A percentile compares a stretch with the other conserved stretches of the same genome.
Conservation (phyloP, 2,888 invertebrate genomes). For the Autographa gamma region DNA sequence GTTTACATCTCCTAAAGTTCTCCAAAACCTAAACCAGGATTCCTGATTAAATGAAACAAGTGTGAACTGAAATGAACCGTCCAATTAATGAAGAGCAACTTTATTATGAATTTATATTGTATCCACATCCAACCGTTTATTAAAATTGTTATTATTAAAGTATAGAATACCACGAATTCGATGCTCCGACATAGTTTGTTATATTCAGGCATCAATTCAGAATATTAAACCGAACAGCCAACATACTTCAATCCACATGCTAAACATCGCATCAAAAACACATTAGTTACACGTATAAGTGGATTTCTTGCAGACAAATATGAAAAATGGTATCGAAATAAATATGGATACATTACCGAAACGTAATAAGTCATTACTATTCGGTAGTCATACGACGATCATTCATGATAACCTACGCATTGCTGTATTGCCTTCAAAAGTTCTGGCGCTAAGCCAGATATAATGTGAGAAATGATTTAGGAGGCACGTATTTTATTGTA, state of each 20-base stretch:
- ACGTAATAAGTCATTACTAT: slow-evolving; percentile 34
- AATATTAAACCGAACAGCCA: background rate
- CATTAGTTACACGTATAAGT: slow-evolving; percentile 28
- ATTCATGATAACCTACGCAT: slow-evolving; percentile 34
- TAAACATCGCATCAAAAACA: slow-evolving; percentile 28
- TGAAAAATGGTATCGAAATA: slow-evolving; percentile 12
- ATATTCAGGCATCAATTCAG: background rate
- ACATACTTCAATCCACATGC: background rate
- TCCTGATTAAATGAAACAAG: background rate
- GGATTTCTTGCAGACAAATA: background rate
- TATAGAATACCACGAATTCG: too few relatives aligned
- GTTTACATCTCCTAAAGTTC: too few relatives aligned
- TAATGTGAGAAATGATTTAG: slow-evolving; percentile 32
- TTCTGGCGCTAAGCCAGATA: slow-evolving; percentile 37
- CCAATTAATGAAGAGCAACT: too few relatives aligned
- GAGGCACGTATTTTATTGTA: slow-evolving; percentile 34
- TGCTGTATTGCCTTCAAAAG: slow-evolving; percentile 13
- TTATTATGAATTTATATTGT: too few relatives aligned
- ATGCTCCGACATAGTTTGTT: too few relatives aligned
- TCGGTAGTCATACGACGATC: slow-evolving; percentile 33
- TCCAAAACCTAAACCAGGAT: background rate
- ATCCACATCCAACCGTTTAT: too few relatives aligned
- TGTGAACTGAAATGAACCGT: too few relatives aligned
- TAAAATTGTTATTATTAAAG: too few relatives aligned
- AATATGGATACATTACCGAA: slow-evolving; percentile 12